phyloP scores from a whole-genome alignment of 2,888 invertebrate species.

The Pseudolycoriella hygida region DNA sequence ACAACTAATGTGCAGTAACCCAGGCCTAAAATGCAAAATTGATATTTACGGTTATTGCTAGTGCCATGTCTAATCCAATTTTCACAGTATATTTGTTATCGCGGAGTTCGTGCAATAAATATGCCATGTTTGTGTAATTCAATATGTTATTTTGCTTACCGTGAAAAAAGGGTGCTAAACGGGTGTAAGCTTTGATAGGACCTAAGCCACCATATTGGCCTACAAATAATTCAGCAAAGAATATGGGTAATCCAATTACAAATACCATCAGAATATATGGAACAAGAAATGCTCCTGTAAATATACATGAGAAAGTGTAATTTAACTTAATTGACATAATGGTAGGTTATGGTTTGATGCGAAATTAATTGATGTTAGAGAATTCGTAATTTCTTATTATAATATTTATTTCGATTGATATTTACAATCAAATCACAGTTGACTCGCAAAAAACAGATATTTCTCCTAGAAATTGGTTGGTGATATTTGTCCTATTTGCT shows the following conservation, averaged over 20 bases:
- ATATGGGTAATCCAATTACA: conserved; percentile 62
- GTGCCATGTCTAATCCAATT: conserved; percentile 5
- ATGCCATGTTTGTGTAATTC: too few relatives aligned
- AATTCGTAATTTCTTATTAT: too few relatives aligned
- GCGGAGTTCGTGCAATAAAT: too few relatives aligned
- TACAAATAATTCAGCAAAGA: conserved; percentile 58
- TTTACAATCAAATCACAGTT: too few relatives aligned
- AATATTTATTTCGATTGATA: too few relatives aligned
- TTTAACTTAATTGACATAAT: too few relatives aligned
- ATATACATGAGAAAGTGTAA: conserved; percentile 11
- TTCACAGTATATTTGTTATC: background rate
- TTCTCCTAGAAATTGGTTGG: too few relatives aligned
- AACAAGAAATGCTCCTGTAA: conserved; percentile 56
- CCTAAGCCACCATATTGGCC: conserved; percentile 67
- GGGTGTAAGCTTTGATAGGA: conserved; percentile 41
- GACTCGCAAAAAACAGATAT: too few relatives aligned
- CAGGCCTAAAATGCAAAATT: conserved; percentile 33
- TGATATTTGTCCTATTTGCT: too few relatives aligned
- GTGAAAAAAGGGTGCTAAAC: conserved; percentile 37
- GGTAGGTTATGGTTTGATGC: too few relatives aligned
- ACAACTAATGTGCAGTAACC: conserved; percentile 52
- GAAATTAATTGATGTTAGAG: too few relatives aligned
- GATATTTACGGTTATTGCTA: conserved; percentile 7
- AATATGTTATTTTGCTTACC: conserved; percentile 10
- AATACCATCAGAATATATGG: conserved; percentile 56